A percentile compares a stretch with the other conserved stretches of the same genome.
Evolutionary conservation across 2,888 invertebrate genomes (phyloP).

Genomic region (Philhelius pedissequus): DNA sequence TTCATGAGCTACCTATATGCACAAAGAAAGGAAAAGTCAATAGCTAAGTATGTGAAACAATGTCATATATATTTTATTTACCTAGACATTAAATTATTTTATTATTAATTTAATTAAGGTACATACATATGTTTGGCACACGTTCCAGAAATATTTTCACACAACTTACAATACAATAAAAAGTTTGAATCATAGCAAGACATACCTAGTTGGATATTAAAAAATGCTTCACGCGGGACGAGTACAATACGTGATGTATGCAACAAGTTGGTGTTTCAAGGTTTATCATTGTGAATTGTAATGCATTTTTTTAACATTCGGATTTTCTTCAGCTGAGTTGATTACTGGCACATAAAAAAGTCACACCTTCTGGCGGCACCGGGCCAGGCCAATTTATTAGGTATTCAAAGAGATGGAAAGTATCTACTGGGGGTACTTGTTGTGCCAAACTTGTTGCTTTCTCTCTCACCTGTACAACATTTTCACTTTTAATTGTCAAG

Average conservation of each 20-base stretch:
- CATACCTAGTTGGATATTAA: constrained; percentile 28
- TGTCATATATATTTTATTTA: constrained; percentile 14
- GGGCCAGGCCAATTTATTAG: constrained; percentile 44
- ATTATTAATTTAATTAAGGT: not conserved
- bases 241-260: constrained; percentile 7
- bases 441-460: constrained; percentile 60
- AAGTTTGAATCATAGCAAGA: not conserved
- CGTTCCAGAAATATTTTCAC: constrained; percentile 60
- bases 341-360: constrained; percentile 51
- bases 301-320: not conserved
- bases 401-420: constrained; percentile 59
- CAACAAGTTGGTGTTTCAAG: constrained; percentile 63
- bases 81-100: not conserved
- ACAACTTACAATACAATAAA: constrained; percentile 12
- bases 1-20: too few species aligned
- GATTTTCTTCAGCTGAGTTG: constrained; percentile 6
- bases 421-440: not conserved
- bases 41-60: constrained; percentile 38
- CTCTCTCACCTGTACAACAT: constrained; percentile 56
- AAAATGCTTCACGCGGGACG: not conserved
- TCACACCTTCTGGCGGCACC: constrained; percentile 47
- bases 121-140: constrained; percentile 34
- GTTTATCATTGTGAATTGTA: constrained; percentile 55
- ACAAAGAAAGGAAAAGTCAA: not conserved
- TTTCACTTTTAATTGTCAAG: constrained; percentile 67